These are phyloP conservation scores for Calameuta idolon DNA, from an alignment of 2,888 invertebrate genomes.

Conservation along the genomic window DNA sequence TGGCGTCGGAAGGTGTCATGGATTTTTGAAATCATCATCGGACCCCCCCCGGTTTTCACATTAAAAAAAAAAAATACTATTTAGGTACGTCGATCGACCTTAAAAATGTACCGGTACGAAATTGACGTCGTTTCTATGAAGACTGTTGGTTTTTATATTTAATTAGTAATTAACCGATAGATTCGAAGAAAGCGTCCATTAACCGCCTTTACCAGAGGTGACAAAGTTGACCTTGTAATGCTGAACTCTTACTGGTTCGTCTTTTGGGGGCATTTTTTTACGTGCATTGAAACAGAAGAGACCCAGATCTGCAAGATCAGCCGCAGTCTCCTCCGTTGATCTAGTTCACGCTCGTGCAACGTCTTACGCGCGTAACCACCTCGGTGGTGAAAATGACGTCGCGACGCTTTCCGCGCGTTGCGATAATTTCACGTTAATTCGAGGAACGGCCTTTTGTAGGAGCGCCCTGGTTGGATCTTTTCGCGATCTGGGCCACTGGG, in stretches of 20 bases:
- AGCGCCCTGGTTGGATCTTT: constrained; percentile 26
- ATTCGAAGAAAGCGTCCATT: neutral
- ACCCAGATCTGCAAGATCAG: neutral
- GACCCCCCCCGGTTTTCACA: too few relatives aligned
- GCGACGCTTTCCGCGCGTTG: neutral
- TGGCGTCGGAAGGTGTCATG: neutral
- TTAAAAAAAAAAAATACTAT: too few relatives aligned
- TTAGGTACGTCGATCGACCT: too few relatives aligned
- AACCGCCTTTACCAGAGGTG: neutral
- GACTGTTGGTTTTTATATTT: too few relatives aligned
- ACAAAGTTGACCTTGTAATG: neutral
- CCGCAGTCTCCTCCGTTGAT: neutral
- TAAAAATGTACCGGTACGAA: neutral
- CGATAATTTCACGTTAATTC: neutral
- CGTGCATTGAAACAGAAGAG: neutral
- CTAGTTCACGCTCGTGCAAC: neutral
- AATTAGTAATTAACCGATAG: neutral
- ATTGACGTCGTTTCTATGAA: neutral
- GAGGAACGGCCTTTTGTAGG: constrained; percentile 28
- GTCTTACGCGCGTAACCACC: neutral
- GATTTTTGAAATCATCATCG: neutral
- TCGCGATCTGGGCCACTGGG: constrained; percentile 59
- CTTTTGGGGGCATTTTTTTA: neutral
- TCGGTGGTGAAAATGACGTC: neutral
- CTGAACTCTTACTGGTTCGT: neutral